A percentile compares a stretch with the other conserved stretches of the same genome.
Conservation (phyloP, 2,888 invertebrate genomes). For the Colostygia pectinataria region DNA sequence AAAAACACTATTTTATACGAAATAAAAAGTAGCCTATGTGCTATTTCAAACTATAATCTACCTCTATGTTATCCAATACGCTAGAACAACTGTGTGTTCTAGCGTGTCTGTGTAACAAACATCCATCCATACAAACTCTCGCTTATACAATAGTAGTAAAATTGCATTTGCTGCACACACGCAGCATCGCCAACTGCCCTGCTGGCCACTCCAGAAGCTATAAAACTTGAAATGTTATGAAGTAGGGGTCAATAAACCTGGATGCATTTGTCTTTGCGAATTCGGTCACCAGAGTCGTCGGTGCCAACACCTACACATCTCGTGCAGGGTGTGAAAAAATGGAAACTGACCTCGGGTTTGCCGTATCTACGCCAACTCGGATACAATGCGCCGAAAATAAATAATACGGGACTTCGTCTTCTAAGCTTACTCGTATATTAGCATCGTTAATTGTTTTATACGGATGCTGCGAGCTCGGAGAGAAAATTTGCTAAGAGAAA, state of each 20-base stretch:
- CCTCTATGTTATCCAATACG: too few relatives aligned
- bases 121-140: neutral
- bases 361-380: slow-evolving; percentile 27
- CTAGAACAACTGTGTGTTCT: too few relatives aligned
- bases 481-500: neutral
- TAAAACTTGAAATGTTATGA: slow-evolving; percentile 21
- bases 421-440: slow-evolving; percentile 10
- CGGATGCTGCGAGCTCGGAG: neutral
- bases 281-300: slow-evolving; percentile 34
- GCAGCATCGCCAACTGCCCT: slow-evolving; percentile 3
- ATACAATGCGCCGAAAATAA: slow-evolving; percentile 37
- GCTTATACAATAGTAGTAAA: neutral
- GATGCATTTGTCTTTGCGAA: slow-evolving; percentile 37
- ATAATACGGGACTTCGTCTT: slow-evolving; percentile 26
- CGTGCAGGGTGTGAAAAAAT: slow-evolving; percentile 13
- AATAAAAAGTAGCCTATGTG: too few relatives aligned
- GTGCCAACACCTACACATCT: slow-evolving; percentile 31
- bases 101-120: too few relatives aligned
- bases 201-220: slow-evolving; percentile 5
- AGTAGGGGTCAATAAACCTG: slow-evolving; percentile 52
- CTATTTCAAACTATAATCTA: too few relatives aligned
- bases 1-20: too few relatives aligned
- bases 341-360: slow-evolving; percentile 26
- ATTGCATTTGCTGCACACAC: neutral
- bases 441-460: slow-evolving; percentile 27